Evolutionary conservation across 2,797 vertebrate species (phyloP).

Genomic region (Aphelocoma californica): DNA sequence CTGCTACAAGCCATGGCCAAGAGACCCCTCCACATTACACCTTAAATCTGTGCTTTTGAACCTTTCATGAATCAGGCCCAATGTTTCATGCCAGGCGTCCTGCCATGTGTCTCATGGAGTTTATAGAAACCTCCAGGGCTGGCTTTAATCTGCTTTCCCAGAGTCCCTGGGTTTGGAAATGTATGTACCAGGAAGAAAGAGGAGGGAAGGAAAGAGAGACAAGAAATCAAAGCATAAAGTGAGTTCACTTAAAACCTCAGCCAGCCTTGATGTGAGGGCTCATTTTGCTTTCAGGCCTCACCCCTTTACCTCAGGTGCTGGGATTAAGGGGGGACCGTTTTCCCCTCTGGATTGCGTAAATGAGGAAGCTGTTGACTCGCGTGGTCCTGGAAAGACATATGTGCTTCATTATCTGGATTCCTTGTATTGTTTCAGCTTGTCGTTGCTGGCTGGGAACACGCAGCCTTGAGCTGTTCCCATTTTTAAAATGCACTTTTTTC

Average conservation of each 20-base stretch:
- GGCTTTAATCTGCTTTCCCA: conserved; percentile 50
- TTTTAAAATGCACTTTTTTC: conserved; percentile 67
- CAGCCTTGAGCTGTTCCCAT: conserved; percentile 69
- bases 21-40: background rate
- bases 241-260: background rate
- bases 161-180: background rate
- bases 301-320: conserved; percentile 18
- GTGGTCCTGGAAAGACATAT: conserved; percentile 46
- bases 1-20: background rate
- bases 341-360: conserved; percentile 32
- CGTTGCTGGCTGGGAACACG: conserved; percentile 56
- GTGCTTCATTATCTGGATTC: conserved; percentile 76
- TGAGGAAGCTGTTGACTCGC: conserved; percentile 56
- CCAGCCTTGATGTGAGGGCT: background rate
- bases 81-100: conserved; percentile 6
- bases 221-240: background rate
- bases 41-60: background rate
- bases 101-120: conserved; percentile 10
- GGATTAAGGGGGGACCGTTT: background rate
- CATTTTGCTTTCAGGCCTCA: background rate
- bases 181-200: background rate
- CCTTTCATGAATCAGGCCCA: background rate
- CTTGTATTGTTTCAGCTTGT: conserved; percentile 75
- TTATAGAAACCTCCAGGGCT: conserved; percentile 29
- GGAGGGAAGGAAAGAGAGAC: background rate